Conservation (phyloP, 2,113 vertebrate species). For the Takifugu bimaculatus region DNA sequence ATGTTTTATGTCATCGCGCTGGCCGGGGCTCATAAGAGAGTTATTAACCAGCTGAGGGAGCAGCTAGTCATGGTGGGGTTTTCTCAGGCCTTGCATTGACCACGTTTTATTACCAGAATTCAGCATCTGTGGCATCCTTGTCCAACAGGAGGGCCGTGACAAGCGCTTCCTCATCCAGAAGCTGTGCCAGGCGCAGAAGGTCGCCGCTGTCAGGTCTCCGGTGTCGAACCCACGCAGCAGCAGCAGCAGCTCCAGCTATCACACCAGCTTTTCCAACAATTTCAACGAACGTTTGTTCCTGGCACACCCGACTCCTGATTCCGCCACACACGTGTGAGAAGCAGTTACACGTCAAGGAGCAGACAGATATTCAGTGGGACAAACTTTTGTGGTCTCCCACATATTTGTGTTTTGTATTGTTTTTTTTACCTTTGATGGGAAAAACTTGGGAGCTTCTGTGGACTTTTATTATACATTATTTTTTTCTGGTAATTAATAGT, state of each 20-base stretch:
- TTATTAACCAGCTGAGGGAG: conserved; percentile 84
- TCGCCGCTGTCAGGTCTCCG: background rate
- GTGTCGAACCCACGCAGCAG: conserved; percentile 3
- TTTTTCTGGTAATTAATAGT: too few relatives aligned
- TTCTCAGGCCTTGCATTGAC: background rate
- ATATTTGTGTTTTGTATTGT: background rate
- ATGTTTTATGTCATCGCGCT: conserved; percentile 94
- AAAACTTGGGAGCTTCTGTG: background rate
- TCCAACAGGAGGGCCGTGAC: conserved; percentile 82
- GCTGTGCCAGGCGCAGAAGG: conserved; percentile 79
- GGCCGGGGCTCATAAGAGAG: conserved; percentile 86
- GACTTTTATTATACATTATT: too few relatives aligned
- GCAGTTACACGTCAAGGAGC: background rate
- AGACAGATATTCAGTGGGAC: background rate
- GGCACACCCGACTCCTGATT: conserved; percentile 45
- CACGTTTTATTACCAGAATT: too few relatives aligned
- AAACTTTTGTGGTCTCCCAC: background rate
- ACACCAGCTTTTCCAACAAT: conserved; percentile 60
- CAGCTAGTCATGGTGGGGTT: conserved; percentile 86
- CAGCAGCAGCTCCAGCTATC: conserved; percentile 46
- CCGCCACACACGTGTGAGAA: conserved; percentile 65
- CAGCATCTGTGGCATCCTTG: background rate
- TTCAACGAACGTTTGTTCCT: conserved; percentile 53
- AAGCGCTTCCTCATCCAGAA: conserved; percentile 87
- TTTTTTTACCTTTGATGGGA: too few relatives aligned